Conservation (phyloP, 2,888 invertebrate genomes). For the Euspilapteryx auroguttella region DNA sequence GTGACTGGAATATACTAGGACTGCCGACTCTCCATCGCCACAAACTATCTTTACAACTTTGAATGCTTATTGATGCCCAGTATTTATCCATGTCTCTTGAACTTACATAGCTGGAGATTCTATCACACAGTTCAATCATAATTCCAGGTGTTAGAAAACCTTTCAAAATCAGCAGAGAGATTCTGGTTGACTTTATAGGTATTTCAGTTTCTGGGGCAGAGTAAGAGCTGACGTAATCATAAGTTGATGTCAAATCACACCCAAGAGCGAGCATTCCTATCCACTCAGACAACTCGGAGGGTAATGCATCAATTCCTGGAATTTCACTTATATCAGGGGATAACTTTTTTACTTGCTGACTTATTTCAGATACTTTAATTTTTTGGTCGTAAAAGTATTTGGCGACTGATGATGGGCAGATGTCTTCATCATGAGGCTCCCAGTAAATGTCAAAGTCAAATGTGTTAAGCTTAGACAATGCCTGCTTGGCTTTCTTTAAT, state of each 20-base stretch:
- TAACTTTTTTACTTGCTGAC: conserved; percentile 14
- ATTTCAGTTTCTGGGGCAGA: conserved; percentile 24
- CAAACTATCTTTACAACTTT: conserved; percentile 29
- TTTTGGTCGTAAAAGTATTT: conserved; percentile 34
- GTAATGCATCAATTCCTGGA: conserved; percentile 27
- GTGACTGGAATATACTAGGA: conserved; percentile 31
- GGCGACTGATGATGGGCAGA: conserved; percentile 45
- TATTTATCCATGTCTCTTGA: conserved; percentile 22
- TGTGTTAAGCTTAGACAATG: conserved; percentile 21
- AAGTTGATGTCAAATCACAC: conserved; percentile 19
- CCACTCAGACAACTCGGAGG: conserved; percentile 43
- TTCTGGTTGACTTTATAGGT: conserved; percentile 25
- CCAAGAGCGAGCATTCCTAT: conserved; percentile 30
- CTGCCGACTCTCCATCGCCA: conserved; percentile 29
- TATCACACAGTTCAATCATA: conserved; percentile 18
- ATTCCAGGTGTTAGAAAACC: conserved; percentile 27
- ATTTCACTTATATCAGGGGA: conserved; percentile 23
- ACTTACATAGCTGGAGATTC: conserved; percentile 19
- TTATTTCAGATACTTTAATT: conserved; percentile 17
- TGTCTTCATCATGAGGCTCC: conserved; percentile 26
- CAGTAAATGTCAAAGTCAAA: conserved; percentile 30
- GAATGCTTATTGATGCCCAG: conserved; percentile 34
- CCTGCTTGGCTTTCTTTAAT: conserved; percentile 16
- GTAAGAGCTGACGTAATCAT: conserved; percentile 35
- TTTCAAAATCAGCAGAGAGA: conserved; percentile 24